A percentile compares a stretch with the other conserved stretches of the same genome.
phyloP scores from a whole-genome alignment of 2,113 vertebrate genomes.

The Camelus bactrianus region DNA sequence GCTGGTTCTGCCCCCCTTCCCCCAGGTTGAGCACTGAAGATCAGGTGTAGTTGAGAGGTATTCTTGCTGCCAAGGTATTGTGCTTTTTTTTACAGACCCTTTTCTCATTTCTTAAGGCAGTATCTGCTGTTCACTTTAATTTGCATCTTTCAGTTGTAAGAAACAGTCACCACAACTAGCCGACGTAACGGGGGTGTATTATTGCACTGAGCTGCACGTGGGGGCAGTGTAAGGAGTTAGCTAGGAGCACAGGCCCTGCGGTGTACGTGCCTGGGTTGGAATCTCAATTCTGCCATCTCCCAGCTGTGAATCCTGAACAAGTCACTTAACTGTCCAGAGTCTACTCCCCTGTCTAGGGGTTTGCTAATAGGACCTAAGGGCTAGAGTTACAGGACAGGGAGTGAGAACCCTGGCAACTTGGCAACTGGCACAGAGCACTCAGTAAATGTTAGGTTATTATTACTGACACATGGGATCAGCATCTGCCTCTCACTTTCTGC shows the following conservation, averaged over 20 bases:
- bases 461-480: fast-evolving
- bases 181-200: fast-evolving
- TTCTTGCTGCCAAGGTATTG: no score
- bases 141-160: neutral
- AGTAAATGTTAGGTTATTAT: neutral
- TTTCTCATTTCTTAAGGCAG: neutral
- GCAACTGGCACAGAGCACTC: no score
- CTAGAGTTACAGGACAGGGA: neutral
- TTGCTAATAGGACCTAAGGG: no score
- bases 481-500: neutral
- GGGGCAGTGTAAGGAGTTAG: neutral
- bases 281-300: neutral
- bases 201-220: fast-evolving
- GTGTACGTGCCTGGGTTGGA: neutral
- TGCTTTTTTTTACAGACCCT: neutral
- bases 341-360: fast-evolving
- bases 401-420: neutral
- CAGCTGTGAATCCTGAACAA: neutral
- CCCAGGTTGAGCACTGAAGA: neutral
- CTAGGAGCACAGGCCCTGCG: no score
- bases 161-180: neutral
- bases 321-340: neutral
- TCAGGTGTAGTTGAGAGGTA: neutral
- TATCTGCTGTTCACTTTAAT: neutral
- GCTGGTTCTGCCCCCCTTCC: no score